Evolutionary conservation across 2,888 invertebrate species (phyloP).

Genomic region (Tetramorium bicarinatum): DNA sequence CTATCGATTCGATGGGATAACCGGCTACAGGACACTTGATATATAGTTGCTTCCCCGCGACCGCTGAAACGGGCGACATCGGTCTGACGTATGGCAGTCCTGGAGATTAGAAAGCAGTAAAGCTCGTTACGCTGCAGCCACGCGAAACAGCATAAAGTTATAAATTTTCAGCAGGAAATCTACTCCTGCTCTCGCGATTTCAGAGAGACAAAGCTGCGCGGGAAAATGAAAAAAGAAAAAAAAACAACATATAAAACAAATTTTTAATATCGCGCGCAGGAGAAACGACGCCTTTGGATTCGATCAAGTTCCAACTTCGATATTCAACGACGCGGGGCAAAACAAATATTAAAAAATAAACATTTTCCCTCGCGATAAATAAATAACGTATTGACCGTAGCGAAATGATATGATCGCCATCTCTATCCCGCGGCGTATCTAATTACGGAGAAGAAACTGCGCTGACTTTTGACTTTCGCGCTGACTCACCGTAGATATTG

Average conservation of each 20-base stretch:
- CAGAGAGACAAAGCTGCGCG: not conserved
- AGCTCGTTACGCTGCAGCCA: slow-evolving; percentile 39
- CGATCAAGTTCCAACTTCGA: not conserved
- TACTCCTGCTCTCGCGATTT: not conserved
- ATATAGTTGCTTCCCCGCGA: slow-evolving; percentile 86
- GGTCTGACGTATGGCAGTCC: slow-evolving; percentile 86
- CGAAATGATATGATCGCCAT: not conserved
- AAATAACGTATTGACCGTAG: not conserved
- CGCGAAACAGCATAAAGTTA: slow-evolving; percentile 31
- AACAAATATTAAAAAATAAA: no score
- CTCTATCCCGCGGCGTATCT: not conserved
- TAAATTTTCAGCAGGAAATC: slow-evolving; percentile 32
- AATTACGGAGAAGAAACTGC: slow-evolving; percentile 24
- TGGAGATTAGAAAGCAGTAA: slow-evolving; percentile 74
- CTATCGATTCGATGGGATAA: slow-evolving; percentile 87
- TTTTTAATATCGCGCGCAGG: not conserved
- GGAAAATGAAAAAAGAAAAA: not conserved
- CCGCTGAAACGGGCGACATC: slow-evolving; percentile 86
- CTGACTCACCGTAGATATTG: slow-evolving; percentile 88
- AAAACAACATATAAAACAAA: not conserved
- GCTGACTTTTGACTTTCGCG: not conserved
- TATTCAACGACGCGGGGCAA: not conserved
- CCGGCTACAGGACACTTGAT: slow-evolving; percentile 88
- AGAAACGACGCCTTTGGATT: not conserved
- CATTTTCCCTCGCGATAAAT: not conserved